Base-by-base conservation (phyloP, 2,113 vertebrate species). In the Nematolebias whitei region DNA sequence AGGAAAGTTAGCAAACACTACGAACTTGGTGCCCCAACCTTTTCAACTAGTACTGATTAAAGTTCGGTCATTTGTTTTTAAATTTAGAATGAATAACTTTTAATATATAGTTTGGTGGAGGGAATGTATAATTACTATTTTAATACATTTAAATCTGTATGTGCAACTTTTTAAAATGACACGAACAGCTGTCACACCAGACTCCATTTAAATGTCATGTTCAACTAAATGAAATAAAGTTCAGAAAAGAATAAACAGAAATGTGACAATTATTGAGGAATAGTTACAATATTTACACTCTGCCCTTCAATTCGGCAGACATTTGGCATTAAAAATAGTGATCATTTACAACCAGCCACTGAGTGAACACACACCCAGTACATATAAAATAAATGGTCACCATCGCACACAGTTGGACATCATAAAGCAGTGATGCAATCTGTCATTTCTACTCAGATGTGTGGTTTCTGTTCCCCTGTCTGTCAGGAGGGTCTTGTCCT, bases 401-500 rank as follows among this genome's bases (percentile, higher is more conserved):
- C n/a, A n/a, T n/a, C n/a, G n/a, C n/a, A n/a, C n/a, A n/a, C n/a
- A n/a, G n/a, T n/a, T n/a, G n/a, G n/a, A n/a, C n/a, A n/a, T n/a
- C n/a, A n/a, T n/a, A n/a, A n/a, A n/a, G n/a, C n/a, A n/a, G n/a
- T n/a, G n/a, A n/a, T n/a, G n/a, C n/a, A n/a, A n/a, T n/a, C n/a
- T n/a, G 32, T 35, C 9, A 35, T 35, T 35, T 29, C 10, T 29
- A 35, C 9, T 18, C 51, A 40, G 35, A 56, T 24, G 14, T 44
- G 9, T 22, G 58, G 1, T 56, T 52, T 9, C 1, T 38, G 5
- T 32, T 35, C 32, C 1, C n/a, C 1, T 20, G 14, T 53, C 2
- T 38, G 14, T 32, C 74, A 99, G 97, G 97, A 99, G 85, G 97
- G 97, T 26, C 91, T 99, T 71, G 88, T 99, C n/a, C 92, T 98